Evolutionary conservation across 2,797 vertebrate species (phyloP), one percentile per base, ranked within the genome.

Genomic region (Ispidina lecontei): DNA sequence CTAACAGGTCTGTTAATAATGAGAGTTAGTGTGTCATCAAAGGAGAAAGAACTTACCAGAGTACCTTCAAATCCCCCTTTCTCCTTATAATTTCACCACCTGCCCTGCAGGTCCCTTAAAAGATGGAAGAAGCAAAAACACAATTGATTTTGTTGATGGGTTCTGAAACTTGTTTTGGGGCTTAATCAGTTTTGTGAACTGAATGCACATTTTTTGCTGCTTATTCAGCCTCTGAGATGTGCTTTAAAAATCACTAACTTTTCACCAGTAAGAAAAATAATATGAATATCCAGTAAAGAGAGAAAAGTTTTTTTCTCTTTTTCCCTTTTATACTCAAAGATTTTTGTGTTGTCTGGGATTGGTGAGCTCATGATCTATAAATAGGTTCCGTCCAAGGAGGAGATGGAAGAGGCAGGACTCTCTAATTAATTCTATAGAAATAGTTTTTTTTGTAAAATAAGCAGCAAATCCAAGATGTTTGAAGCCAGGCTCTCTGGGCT

Each of bases 361-460:
- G 37, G 35, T 39, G 67, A 92, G 69, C 68, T 93, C 87, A 90
- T 62, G 23, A 37, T 59, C 79, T 89, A 90, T 91, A 94, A 94
- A 89, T 93, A 91, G 33, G 2, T 59, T 89, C 54, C 39, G 46
- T 64, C 44, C 59, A 46, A 49, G 60, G 46, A 84, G 31, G 37
- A 31, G 67, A 71, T 31, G 25, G 51, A n/a, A 68, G 33, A 84
- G 76, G 43, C 31, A 1, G 63, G 54, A 85, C 68, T 90, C 68
- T 90, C 81, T 68, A 41, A 91, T 95, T 92, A 88, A 87, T 93
- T 78, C 85, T 70, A 68, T 28, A 78, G 87, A 90, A 95, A 81
- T 81, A 84, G 62, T 47, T 25, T 16, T 52, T 92, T 73, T 92
- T 84, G 76, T 81, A 87, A 92, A 90, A 70, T 28, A 73, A 93